Evolutionary conservation across 2,797 vertebrate genomes (phyloP).

Genomic region (Clarias fuscus): DNA sequence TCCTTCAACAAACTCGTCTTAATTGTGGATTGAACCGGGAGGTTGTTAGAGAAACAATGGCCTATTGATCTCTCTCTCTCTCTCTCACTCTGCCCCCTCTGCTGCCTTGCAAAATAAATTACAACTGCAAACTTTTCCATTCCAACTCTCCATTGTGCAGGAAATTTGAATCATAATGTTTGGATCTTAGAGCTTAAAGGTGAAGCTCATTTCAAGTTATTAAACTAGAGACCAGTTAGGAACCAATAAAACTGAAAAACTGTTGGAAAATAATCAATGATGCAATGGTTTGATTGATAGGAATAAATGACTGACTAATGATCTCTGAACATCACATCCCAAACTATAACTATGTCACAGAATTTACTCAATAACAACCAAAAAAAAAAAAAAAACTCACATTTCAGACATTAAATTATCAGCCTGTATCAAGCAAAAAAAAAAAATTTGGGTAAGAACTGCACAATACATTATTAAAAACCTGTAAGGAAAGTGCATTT

Average conservation of each 20-base stretch:
- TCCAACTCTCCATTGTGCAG: not conserved
- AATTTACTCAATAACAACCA: not conserved
- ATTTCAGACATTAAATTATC: no score
- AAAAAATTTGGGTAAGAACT: no score
- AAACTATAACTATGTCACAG: not conserved
- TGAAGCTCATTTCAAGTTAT: not conserved
- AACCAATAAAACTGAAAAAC: not conserved
- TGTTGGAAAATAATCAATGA: not conserved
- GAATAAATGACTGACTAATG: not conserved
- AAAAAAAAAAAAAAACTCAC: no score
- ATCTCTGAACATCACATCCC: not conserved
- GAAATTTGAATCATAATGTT: not conserved
- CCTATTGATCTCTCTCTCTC: slow-evolving; percentile 15
- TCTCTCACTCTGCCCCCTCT: not conserved
- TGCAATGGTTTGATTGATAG: not conserved
- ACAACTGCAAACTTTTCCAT: not conserved
- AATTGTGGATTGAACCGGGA: not conserved
- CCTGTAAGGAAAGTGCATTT: no score
- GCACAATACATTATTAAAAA: no score
- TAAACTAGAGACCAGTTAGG: not conserved
- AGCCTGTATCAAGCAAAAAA: no score
- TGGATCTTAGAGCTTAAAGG: not conserved
- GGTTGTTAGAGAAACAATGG: slow-evolving; percentile 34
- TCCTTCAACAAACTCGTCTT: not conserved
- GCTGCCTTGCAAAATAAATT: not conserved